These are phyloP conservation scores for Siniperca undulata DNA, from an alignment of 2,797 vertebrate genomes.

Conservation along the genomic window DNA sequence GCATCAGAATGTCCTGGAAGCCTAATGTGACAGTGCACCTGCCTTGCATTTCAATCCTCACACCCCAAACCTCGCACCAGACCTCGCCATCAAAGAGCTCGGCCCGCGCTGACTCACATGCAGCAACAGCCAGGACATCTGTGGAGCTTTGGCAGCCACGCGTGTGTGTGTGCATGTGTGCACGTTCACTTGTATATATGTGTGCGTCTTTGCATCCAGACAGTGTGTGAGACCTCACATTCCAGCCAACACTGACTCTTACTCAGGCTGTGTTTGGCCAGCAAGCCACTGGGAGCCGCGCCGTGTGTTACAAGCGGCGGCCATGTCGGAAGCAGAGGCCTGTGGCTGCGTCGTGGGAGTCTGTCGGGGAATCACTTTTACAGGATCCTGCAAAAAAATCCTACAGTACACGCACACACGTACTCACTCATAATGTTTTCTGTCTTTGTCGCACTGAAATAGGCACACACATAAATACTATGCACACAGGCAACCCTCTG, in stretches of 20 bases:
- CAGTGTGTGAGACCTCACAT: conserved; percentile 55
- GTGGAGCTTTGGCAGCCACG: conserved; percentile 75
- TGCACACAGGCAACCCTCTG: conserved; percentile 67
- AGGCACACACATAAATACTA: conserved; percentile 68
- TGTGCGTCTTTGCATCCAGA: conserved; percentile 47
- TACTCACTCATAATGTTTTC: not conserved
- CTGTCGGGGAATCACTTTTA: conserved; percentile 47
- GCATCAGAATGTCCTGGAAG: conserved; percentile 65
- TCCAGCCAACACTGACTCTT: conserved; percentile 67
- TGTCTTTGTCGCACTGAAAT: conserved; percentile 36
- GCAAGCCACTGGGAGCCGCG: conserved; percentile 58
- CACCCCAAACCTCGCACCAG: conserved; percentile 69
- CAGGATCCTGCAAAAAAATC: conserved; percentile 25
- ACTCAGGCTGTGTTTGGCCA: conserved; percentile 67
- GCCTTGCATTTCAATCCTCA: conserved; percentile 67
- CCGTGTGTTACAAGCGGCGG: conserved; percentile 59
- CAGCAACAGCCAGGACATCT: conserved; percentile 83
- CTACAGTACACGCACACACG: conserved; percentile 9
- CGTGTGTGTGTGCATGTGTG: not conserved
- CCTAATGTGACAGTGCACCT: conserved; percentile 72
- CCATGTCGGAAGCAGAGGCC: conserved; percentile 59
- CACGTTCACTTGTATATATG: not conserved
- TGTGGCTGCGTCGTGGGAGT: conserved; percentile 45
- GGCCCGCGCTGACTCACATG: conserved; percentile 73
- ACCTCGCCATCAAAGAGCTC: conserved; percentile 72